Percentiles rank a stretch among this genome's conserved stretches.
Evolutionary conservation across 1,140 invertebrate genomes (phyloP).

Genomic region (Drosophila chauvacae): DNA sequence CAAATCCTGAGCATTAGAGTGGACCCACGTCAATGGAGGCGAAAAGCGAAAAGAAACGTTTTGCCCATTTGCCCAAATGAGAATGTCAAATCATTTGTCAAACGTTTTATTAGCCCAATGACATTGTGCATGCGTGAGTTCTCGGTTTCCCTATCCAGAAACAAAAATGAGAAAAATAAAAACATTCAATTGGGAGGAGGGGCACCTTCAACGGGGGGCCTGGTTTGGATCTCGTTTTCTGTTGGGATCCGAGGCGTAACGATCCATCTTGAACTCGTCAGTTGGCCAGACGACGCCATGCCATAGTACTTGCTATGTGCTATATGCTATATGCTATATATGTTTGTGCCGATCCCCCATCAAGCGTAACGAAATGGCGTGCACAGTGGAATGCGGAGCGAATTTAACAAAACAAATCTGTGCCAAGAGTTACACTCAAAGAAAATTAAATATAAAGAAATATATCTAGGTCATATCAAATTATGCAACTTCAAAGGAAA

Average conservation of each 20-base stretch:
- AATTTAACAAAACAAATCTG: conserved; percentile 47
- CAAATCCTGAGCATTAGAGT: conserved; percentile 36
- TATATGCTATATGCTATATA: conserved; percentile 3
- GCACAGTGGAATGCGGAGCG: conserved; percentile 70
- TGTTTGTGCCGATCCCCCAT: conserved; percentile 30
- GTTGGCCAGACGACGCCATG: conserved; percentile 44
- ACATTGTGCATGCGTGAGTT: conserved; percentile 29
- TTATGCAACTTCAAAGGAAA: background rate
- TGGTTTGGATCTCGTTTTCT: conserved; percentile 25
- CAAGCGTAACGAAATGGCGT: conserved; percentile 69
- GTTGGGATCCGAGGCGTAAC: conserved; percentile 29
- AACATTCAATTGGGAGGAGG: conserved; percentile 21
- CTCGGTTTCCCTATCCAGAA: background rate
- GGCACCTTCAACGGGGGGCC: conserved; percentile 42
- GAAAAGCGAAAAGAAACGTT: conserved; percentile 39
- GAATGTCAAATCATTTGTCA: conserved; percentile 80
- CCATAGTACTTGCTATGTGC: background rate
- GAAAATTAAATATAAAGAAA: background rate
- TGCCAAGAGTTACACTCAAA: conserved; percentile 25
- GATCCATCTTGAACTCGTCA: conserved; percentile 68
- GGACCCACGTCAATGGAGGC: conserved; percentile 36
- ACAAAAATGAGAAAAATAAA: background rate
- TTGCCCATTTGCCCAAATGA: conserved; percentile 68
- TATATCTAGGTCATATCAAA: background rate
- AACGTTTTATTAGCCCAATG: conserved; percentile 68